These are phyloP conservation scores for Pterophyllum scalare DNA, from an alignment of 2,113 vertebrate species.

Conservation along the genomic window DNA sequence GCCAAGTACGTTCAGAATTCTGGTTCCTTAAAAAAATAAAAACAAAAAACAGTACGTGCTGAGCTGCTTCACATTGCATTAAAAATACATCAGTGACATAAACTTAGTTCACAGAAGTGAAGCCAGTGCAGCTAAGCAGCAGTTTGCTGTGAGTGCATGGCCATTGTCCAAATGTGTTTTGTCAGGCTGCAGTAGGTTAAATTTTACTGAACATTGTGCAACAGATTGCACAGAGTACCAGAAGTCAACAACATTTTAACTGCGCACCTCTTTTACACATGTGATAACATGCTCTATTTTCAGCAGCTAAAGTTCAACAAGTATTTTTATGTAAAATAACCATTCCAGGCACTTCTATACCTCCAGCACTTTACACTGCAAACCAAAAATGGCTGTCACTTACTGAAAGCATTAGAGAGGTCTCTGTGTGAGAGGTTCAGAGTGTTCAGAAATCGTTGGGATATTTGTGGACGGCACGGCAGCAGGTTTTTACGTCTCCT, in stretches of 20 bases:
- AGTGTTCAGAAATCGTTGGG: background rate
- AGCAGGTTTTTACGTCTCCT: background rate
- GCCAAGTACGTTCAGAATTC: background rate
- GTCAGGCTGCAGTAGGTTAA: constrained; percentile 31
- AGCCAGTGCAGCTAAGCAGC: background rate
- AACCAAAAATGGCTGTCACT: background rate
- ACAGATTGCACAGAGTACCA: constrained; percentile 15
- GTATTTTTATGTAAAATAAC: background rate
- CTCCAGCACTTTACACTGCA: too few relatives aligned
- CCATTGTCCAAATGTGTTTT: constrained; percentile 56
- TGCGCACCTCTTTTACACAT: background rate
- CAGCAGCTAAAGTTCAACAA: background rate
- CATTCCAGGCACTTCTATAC: background rate
- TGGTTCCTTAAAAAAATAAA: too few relatives aligned
- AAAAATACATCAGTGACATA: background rate
- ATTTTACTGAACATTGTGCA: constrained; percentile 52
- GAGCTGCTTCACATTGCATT: background rate
- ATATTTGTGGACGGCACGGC: too few relatives aligned
- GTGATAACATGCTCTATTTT: background rate
- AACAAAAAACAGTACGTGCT: background rate
- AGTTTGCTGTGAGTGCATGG: constrained; percentile 13
- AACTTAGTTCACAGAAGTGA: background rate
- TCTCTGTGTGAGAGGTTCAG: background rate
- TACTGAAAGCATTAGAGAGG: background rate
- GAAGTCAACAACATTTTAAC: background rate